Base-by-base conservation (phyloP, 2,888 invertebrate species). In the Acleris literana region DNA sequence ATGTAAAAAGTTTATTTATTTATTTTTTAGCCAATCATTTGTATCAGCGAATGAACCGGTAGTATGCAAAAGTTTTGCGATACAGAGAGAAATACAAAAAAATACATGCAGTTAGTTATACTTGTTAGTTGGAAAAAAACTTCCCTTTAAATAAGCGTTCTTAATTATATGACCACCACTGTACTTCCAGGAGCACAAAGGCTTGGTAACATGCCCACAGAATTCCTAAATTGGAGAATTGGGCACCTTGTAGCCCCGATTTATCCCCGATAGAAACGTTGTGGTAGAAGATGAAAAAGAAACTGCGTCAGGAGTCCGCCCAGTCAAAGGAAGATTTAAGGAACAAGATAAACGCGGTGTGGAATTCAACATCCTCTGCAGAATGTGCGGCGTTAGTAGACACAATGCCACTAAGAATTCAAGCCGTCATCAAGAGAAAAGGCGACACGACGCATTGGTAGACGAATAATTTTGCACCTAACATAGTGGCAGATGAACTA, bases 261-360 rank as follows among this genome's bases (percentile, higher is more conserved):
- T 58, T 58, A 33, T 49, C 58, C 5, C 57, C 58, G 16, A 33
- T 58, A 16, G 49, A 58, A 18, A 58, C 16, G 18, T 49, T 7
- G 25, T 25, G 48, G 48, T 58, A 49, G 20, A 48, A 48, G 33
- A 49, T 48, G 33, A 58, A 33, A 48, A 58, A 49, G 20, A 58
- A 46, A 49, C 25, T 49, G 13, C 13, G 17, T 13, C 2, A 49
- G 33, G 16, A 20, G 29, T 16, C 49, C 48, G 11, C 58, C 16
- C 20, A 33, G 20, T 39, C 49, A 4, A 22, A 22, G 22, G 51
- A 22, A 16, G 51, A 51, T 25, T 51, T 51, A 22, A 49, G 20
- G 16, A 22, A 11, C 2, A 51, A 22, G n/a, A 51, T 22, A 22
- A 22, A 16, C 22, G 16, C 22, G 16, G 13, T 51, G 16, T 49